phyloP scores from a whole-genome alignment of 2,888 invertebrate genomes.

The Odontomyia ornata region DNA sequence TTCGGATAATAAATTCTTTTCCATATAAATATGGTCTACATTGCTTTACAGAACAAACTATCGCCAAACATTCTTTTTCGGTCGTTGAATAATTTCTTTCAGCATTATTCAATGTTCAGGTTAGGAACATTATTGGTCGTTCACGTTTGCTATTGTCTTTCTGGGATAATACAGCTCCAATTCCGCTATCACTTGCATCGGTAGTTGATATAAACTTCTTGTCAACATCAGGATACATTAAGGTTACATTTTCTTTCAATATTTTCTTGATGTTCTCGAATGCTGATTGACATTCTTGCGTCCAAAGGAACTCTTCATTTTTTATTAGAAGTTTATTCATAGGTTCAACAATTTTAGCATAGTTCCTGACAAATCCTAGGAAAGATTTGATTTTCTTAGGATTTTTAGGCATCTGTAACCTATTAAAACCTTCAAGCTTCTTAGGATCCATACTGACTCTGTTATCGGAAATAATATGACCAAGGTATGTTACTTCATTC shows the following conservation, averaged over 20 bases:
- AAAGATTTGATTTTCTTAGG: not conserved
- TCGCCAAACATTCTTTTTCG: too few species aligned
- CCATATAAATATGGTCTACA: not conserved
- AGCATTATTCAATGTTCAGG: too few species aligned
- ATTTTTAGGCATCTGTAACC: not conserved
- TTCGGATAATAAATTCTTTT: not conserved
- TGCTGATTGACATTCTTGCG: not conserved
- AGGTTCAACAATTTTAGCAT: not conserved
- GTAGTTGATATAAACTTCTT: not conserved
- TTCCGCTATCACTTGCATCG: not conserved
- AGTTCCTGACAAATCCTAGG: not conserved
- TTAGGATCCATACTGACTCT: slow-evolving; percentile 46
- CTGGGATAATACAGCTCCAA: too few species aligned
- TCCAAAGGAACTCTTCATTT: not conserved
- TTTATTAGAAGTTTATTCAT: too few species aligned
- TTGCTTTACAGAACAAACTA: too few species aligned
- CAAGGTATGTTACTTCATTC: slow-evolving; percentile 45
- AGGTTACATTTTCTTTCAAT: too few species aligned
- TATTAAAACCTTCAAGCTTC: not conserved
- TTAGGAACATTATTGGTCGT: too few species aligned
- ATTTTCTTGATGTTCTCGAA: not conserved
- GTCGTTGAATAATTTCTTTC: too few species aligned
- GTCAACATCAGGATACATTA: not conserved
- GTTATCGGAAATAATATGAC: slow-evolving; percentile 55
- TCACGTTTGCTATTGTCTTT: too few species aligned